These are phyloP conservation scores for Trogon melanurus DNA, from an alignment of 2,113 vertebrate species.

Conservation along the genomic window DNA sequence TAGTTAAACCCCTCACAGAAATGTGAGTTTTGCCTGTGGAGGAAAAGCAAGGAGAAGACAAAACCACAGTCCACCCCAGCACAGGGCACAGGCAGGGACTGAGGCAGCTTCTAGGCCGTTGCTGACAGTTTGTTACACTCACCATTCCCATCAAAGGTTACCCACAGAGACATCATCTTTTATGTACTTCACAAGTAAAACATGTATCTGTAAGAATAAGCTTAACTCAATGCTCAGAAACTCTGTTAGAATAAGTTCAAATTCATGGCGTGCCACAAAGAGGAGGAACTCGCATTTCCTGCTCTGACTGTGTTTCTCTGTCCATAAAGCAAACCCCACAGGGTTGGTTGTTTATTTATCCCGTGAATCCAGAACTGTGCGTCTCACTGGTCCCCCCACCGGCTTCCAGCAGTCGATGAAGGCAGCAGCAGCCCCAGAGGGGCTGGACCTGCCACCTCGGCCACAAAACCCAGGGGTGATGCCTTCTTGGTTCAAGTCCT, in stretches of 20 bases:
- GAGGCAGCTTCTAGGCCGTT: background rate
- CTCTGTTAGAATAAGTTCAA: background rate
- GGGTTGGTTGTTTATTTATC: background rate
- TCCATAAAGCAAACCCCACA: fast-evolving
- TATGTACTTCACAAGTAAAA: background rate
- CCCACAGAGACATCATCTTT: background rate
- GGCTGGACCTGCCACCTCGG: background rate
- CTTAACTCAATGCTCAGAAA: background rate
- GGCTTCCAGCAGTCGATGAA: fast-evolving
- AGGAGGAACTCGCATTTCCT: background rate
- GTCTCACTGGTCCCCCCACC: background rate
- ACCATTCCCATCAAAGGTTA: background rate
- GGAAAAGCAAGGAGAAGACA: background rate
- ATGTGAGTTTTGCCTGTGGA: background rate
- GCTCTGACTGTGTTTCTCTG: fast-evolving
- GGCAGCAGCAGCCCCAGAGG: background rate
- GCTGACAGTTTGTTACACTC: background rate
- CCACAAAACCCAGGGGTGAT: background rate
- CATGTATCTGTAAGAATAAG: background rate
- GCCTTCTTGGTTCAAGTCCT: background rate
- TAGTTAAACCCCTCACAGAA: background rate
- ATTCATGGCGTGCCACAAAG: background rate
- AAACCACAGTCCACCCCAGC: background rate
- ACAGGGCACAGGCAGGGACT: fast-evolving
- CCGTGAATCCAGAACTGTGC: background rate